Base-by-base conservation (phyloP, 2,888 invertebrate genomes). In the Pandemis corylana region DNA sequence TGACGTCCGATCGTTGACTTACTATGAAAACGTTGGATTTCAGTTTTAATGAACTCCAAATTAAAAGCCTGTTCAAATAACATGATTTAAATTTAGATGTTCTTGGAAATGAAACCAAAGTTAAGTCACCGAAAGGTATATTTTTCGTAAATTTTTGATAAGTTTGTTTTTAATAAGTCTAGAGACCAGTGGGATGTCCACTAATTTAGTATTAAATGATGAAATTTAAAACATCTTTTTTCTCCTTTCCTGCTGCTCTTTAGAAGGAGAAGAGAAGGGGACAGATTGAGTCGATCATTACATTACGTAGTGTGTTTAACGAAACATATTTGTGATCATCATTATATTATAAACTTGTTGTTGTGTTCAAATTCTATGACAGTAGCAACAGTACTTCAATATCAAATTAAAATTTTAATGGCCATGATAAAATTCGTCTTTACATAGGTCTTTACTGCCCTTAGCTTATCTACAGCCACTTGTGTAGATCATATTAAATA, bases 251-350 rank as follows among this genome's bases (percentile, higher is more conserved):
- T 90, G 94, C 94, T 92, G 94, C 94, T 87, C 80, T 86, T 79
- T 79, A 88, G 88, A 88, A 90, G 93, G 92, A 88, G 90, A 87
- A 91, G 92, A 91, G 88, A 92, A 93, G 90, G 94, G 91, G 90
- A 89, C 88, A 89, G 89, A 90, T 90, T 92, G 88, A 89, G 89
- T 87, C 85, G 84, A 85, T 85, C 84, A 85, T 88, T 85, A 86
- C 86, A 87, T 87, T 87, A 86, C 83, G 89, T 89, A 90, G 88
- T 84, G 83, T 86, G 83, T 83, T 75, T 73, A 76, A 69, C 63
- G 67, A 79, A 82, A 77, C 80, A 76, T 77, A 79, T 78, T 80
- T 80, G 81, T 86, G 84, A 87, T 85, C 83, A 87, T 85, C 83
- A 85, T 83, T 85, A 88, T 89, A 87, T 80, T 85, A 87, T 83